Evolutionary conservation across 2,888 invertebrate genomes (phyloP), one percentile per base, ranked within the genome.

Genomic region (Limnephilus rhombicus): DNA sequence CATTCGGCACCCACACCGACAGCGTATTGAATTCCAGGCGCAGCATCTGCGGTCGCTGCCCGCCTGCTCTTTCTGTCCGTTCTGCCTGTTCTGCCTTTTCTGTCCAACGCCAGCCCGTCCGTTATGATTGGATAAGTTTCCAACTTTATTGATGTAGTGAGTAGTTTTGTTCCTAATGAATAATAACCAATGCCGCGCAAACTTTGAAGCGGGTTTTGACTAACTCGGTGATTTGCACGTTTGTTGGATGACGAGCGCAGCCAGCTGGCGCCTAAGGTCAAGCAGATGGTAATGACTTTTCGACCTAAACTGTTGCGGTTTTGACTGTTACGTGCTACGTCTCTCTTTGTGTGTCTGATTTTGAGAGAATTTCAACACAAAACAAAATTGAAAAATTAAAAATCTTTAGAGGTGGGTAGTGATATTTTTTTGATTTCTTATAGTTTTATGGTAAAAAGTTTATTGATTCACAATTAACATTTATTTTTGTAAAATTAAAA

Each of bases 161-260:
- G 68, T 68, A 68, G 68, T 68, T 68, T 68, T 24, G 68, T 68
- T 24, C 18, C 68, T 68, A 68, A 68, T 68, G 68, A 68, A 68
- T 68, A 68, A 68, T 68, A 68, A 68, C 68, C 24, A 68, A 68
- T 18, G n/a, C 68, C 68, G 68, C n/a, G 68, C 24, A 24, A 68
- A 68, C 68, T 68, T 68, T 68, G 68, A 68, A 68, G 7, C 68
- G 68, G 68, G 68, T 68, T 68, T 68, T 68, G 68, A 68, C 68
- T 68, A 68, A 68, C 68, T 68, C 68, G 68, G 68, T 68, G 68
- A 68, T 68, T 68, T 68, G 68, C 68, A 68, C 68, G 68, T 68
- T 68, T 68, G 7, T 24, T n/a, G 68, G 68, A 68, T 68, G 68
- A 68, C 68, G 68, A 68, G 24, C 68, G 24, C 68, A 68, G 68